These are phyloP conservation scores for Heliconius nattereri DNA, from an alignment of 1,140 invertebrate species.

Conservation along the genomic window DNA sequence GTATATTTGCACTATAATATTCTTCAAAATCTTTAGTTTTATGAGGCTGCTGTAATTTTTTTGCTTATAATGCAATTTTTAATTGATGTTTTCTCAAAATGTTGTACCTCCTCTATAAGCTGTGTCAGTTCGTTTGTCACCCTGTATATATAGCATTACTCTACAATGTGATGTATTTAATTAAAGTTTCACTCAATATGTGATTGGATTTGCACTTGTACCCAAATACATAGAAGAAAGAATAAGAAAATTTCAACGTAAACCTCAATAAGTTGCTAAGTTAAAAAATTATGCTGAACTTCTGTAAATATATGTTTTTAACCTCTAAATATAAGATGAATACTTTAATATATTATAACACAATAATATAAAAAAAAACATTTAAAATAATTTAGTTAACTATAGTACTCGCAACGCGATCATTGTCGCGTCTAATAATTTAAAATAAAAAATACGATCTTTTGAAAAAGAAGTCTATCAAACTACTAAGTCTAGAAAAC, in stretches of 20 bases:
- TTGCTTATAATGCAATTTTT: too few relatives aligned
- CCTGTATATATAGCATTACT: background rate
- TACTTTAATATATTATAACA: too few relatives aligned
- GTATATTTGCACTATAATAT: too few relatives aligned
- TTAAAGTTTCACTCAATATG: background rate
- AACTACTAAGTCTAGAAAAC: too few relatives aligned
- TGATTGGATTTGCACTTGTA: background rate
- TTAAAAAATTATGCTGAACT: background rate
- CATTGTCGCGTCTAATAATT: background rate
- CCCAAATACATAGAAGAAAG: background rate
- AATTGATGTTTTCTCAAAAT: too few relatives aligned
- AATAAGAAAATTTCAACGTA: background rate
- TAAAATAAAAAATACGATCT: too few relatives aligned
- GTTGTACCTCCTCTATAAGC: too few relatives aligned
- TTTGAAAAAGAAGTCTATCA: too few relatives aligned
- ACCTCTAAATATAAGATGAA: background rate
- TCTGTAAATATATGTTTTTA: conserved; percentile 1
- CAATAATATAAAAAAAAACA: background rate
- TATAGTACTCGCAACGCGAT: background rate
- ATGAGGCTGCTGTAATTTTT: too few relatives aligned
- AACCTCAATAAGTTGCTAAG: background rate
- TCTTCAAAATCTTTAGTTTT: too few relatives aligned
- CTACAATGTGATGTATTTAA: background rate
- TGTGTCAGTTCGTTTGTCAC: too few relatives aligned
- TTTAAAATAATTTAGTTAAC: background rate